phyloP scores from a whole-genome alignment of 2,888 invertebrate genomes.

The Polydrusus tereticollis region DNA sequence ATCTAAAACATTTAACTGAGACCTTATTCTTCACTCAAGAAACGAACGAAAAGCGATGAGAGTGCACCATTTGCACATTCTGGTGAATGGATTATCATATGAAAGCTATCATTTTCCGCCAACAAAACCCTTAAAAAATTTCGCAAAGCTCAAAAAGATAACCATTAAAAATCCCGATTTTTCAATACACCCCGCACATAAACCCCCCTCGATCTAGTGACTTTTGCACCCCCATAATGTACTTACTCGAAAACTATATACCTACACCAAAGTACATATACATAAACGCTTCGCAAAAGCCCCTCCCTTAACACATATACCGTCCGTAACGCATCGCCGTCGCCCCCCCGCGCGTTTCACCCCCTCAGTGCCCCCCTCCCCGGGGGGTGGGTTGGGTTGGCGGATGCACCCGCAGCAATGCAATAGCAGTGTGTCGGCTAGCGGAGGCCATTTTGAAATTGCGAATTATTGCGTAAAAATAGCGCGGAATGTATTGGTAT shows the following conservation, averaged over 20 bases:
- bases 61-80: too few species aligned
- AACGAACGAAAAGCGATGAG: too few species aligned
- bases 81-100: too few species aligned
- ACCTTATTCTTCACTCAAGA: too few species aligned
- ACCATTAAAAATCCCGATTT: too few species aligned
- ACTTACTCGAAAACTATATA: constrained; percentile 60
- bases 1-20: too few species aligned
- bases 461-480: constrained; percentile 60
- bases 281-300: constrained; percentile 57
- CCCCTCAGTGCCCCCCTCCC: constrained; percentile 52
- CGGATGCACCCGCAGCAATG: constrained; percentile 43
- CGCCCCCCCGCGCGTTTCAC: too few species aligned
- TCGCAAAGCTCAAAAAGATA: too few species aligned
- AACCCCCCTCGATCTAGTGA: constrained; percentile 16
- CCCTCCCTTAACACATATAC: constrained; percentile 43
- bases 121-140: too few species aligned
- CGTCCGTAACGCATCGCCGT: constrained; percentile 43
- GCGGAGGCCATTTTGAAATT: constrained; percentile 61
- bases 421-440: constrained; percentile 47
- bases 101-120: too few species aligned
- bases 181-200: constrained; percentile 15
- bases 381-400: constrained; percentile 19
- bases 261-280: constrained; percentile 58
- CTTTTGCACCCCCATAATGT: constrained; percentile 37
- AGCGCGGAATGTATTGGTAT: constrained; percentile 46